Evolutionary conservation across 2,113 vertebrate genomes (phyloP).

Genomic region (Trematomus loennbergii): DNA sequence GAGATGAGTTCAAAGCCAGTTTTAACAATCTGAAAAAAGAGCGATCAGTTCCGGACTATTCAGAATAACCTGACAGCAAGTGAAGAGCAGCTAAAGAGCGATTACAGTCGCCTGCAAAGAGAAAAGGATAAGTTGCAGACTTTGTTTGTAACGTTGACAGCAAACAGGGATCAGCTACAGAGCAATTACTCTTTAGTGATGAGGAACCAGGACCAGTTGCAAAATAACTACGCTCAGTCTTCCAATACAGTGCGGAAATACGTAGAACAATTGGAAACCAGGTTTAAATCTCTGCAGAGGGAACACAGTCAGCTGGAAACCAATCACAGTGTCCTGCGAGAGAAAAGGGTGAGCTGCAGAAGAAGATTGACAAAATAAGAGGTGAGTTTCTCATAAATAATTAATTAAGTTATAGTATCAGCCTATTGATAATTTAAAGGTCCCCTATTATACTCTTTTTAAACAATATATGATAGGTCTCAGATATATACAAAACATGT

Average conservation of each 20-base stretch:
- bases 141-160: not conserved
- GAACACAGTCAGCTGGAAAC: constrained; percentile 9
- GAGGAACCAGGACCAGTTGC: constrained; percentile 27
- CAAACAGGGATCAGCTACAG: constrained; percentile 12
- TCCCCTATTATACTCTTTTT: too few relatives aligned
- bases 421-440: too few relatives aligned
- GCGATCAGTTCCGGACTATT: constrained; percentile 1
- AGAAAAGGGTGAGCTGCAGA: constrained; percentile 13
- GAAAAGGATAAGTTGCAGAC: not conserved
- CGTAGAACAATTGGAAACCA: constrained; percentile 6
- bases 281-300: not conserved
- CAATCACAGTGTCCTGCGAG: not conserved
- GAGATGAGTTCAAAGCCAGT: not conserved
- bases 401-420: too few relatives aligned
- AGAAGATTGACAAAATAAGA: not conserved
- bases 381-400: constrained; percentile 18
- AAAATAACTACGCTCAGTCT: not conserved
- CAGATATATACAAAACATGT: too few relatives aligned
- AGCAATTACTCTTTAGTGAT: constrained; percentile 22
- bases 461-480: too few relatives aligned
- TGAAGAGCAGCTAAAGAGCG: not conserved
- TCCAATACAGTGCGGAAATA: constrained; percentile 2
- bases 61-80: not conserved
- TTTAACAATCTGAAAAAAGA: not conserved
- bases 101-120: constrained; percentile 11